Evolutionary conservation across 35 echinoderm and acorn worm genomes (phyloP), one percentile per base, ranked within the genome.

Genomic region (Apostichopus californicus): DNA sequence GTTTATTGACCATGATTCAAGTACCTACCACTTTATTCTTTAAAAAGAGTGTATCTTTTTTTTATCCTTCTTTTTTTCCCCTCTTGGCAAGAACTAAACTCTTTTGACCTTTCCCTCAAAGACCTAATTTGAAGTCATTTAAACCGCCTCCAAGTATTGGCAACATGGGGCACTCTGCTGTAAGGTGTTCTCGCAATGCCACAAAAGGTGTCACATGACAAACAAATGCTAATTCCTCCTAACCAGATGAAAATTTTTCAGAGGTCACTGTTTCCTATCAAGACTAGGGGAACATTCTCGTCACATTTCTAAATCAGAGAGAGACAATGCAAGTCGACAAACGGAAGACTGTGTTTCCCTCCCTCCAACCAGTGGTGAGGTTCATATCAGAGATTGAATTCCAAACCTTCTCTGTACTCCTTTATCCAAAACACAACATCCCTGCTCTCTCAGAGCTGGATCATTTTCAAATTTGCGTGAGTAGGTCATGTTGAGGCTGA

Each of bases 381-480:
- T 75, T 75, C 21, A 8, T 75, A 18, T 75, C 71, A 20, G 13
- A 75, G 71, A 75, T 75, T 22, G 20, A 22, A 75, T 75, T 85
- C 25, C 81, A 9, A 85, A 11, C 6, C 71, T 59, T 85, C 54
- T 17, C 26, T 85, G 55, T 22, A 59, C 15, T 20, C 15, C 54
- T 9, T 85, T 14, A 85, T 59, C 20, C 20, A 55, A 85, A 85
- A 58, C 81, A 59, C 20, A 85, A 85, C 55, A 85, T 57, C 81
- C 81, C 57, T 22, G 56, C 81, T 20, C 17, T 20, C 18, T 58
- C 81, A 85, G 17, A 59, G 81, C 21, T 21, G 54, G 81, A 85
- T 85, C 81, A 58, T n/a, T 85, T 85, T 58, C 81, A 85, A n/a
- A 59, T 85, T 85, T 85, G 81, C 81, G 54, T 85, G 81, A 21